phyloP scores from a whole-genome alignment of 2,113 vertebrate species.

The Callocephalon fimbriatum region DNA sequence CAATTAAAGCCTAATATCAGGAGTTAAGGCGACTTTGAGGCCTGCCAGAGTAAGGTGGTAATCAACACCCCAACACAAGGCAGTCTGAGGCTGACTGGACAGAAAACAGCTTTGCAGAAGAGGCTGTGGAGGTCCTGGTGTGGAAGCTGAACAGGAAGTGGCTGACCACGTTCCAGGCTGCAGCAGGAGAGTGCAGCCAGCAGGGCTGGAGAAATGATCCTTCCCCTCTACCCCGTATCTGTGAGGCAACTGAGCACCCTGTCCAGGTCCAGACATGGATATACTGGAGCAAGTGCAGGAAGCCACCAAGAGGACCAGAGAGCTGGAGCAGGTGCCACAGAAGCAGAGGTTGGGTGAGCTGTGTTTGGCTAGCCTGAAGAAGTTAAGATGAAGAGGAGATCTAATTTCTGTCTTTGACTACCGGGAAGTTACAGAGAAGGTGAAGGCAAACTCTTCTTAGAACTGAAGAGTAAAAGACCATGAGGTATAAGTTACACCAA shows the following conservation, averaged over 20 bases:
- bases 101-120: neutral
- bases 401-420: neutral
- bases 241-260: accelerated
- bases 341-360: neutral
- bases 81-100: neutral
- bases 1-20: neutral
- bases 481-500: neutral
- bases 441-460: neutral
- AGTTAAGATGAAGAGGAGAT: neutral
- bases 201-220: neutral
- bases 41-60: too few relatives aligned
- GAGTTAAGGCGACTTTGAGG: neutral
- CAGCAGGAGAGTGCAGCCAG: neutral
- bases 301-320: accelerated
- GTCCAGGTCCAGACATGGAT: neutral
- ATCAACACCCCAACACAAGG: neutral
- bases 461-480: neutral
- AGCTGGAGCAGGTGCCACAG: neutral
- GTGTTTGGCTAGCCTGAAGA: neutral
- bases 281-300: accelerated
- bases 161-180: neutral
- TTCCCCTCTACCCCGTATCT: accelerated
- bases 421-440: neutral
- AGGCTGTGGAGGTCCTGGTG: neutral
- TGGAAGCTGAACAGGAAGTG: neutral